These are phyloP conservation scores for Orthochromis malagaraziensis DNA, from an alignment of 2,113 vertebrate genomes.

Conservation along the genomic window DNA sequence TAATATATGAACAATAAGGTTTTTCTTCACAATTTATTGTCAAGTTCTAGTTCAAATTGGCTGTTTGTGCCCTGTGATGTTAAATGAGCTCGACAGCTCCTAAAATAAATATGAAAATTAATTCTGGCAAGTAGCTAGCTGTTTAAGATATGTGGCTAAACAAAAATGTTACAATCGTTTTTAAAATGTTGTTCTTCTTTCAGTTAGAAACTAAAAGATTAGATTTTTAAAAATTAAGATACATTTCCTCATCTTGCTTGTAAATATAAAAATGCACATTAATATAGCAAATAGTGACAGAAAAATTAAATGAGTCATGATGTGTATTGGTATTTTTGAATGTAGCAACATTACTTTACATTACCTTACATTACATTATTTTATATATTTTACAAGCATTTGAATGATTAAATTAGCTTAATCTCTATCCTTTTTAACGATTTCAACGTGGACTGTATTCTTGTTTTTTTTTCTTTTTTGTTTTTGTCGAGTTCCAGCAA, in stretches of 20 bases:
- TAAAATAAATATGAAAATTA: background rate
- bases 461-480: rapidly evolving
- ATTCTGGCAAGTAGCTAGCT: background rate
- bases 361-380: rapidly evolving
- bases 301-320: background rate
- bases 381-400: background rate
- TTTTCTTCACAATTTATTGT: background rate
- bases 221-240: rapidly evolving
- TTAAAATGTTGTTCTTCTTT: rapidly evolving
- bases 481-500: background rate
- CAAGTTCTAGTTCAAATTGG: background rate
- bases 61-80: background rate
- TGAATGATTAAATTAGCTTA: background rate
- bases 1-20: background rate
- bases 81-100: background rate
- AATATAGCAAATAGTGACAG: background rate
- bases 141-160: background rate
- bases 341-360: background rate
- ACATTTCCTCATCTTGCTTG: background rate
- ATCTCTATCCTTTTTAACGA: background rate
- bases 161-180: background rate
- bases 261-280: background rate
- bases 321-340: background rate
- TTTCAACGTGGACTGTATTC: background rate
- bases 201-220: rapidly evolving